Base-by-base conservation (phyloP, 2,113 vertebrate species). In the Prietella phreatophila region DNA sequence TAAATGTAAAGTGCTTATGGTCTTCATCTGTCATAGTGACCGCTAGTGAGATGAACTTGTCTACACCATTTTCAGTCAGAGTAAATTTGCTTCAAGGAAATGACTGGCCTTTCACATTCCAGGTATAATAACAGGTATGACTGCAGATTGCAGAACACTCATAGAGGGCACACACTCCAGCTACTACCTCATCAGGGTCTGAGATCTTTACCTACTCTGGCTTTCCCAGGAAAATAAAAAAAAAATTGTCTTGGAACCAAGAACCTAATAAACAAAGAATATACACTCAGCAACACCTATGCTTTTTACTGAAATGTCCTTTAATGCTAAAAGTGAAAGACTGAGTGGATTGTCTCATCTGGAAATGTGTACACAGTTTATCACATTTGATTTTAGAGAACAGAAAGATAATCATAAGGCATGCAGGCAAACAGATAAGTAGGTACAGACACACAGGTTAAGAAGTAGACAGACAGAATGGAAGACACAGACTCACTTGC, bases 91-190 rank as follows among this genome's bases (percentile, higher is more conserved):
- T 87, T 61, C 89, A 91, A 0, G 71, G 65, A 79, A 86, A 15
- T 0, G 4, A 82, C 0, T 30, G 83, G 15, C 2, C 91, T 6
- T 80, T 56, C 1, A 93, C 83, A 17, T 53, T 76, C 92, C 93
- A 94, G 30, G 87, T 89, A 91, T 91, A 92, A 47, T 47, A 39
- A 82, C 92, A 93, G 63, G 87, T 88, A 7, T 84, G 50, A 61
- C 82, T 84, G 86, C 92, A 94, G 14, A 84, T 60, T 30, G 93
- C 90, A 33, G 84, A 88, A 84, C 91, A 93, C 0, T 73, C 90
- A 87, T 93, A 94, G 1, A 79, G 20, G 5, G 86, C 88, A 1
- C 6, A 56, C 13, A 67, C 84, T 17, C 91, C 92, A 0, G 92
- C 91, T 0, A 36, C 87, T 50, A 92, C 87, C 0, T 15, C 5